Conservation (phyloP, 1,140 invertebrate species). For the Mamestra configurata region DNA sequence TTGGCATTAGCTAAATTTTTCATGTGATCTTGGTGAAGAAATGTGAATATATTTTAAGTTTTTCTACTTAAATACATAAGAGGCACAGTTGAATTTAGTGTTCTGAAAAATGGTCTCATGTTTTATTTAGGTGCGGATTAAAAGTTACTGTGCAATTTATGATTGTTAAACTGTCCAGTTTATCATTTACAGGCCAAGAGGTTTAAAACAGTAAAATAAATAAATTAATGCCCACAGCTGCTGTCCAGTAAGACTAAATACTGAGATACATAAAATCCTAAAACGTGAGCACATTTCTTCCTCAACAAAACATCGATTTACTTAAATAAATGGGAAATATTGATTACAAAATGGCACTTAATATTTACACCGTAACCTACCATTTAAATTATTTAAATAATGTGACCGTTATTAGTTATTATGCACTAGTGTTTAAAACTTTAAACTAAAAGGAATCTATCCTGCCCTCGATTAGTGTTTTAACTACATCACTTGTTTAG, state of each 20-base stretch:
- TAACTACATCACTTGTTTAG: constrained; percentile 66
- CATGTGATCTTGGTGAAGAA: neutral
- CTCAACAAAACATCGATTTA: constrained; percentile 12
- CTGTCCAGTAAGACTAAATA: neutral
- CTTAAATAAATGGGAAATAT: constrained; percentile 61
- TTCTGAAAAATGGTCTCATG: neutral
- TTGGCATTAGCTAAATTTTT: constrained; percentile 80
- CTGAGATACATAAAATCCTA: neutral
- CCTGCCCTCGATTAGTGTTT: constrained; percentile 44
- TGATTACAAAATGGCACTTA: constrained; percentile 83
- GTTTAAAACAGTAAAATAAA: neutral
- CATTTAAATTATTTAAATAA: constrained; percentile 48
- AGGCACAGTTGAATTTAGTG: constrained; percentile 1
- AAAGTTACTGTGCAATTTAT: too few relatives aligned
- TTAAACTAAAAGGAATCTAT: constrained; percentile 23
- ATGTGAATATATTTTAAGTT: neutral
- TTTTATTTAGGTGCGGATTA: neutral
- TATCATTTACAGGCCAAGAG: too few relatives aligned
- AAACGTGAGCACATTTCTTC: constrained; percentile 24
- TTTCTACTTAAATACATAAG: neutral
- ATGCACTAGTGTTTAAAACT: constrained; percentile 31
- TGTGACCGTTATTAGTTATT: constrained; percentile 31
- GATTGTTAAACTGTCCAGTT: too few relatives aligned
- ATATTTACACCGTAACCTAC: constrained; percentile 82
- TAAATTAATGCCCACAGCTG: neutral